Evolutionary conservation across 2,888 invertebrate genomes (phyloP).

Genomic region (Lepas anatifera): DNA sequence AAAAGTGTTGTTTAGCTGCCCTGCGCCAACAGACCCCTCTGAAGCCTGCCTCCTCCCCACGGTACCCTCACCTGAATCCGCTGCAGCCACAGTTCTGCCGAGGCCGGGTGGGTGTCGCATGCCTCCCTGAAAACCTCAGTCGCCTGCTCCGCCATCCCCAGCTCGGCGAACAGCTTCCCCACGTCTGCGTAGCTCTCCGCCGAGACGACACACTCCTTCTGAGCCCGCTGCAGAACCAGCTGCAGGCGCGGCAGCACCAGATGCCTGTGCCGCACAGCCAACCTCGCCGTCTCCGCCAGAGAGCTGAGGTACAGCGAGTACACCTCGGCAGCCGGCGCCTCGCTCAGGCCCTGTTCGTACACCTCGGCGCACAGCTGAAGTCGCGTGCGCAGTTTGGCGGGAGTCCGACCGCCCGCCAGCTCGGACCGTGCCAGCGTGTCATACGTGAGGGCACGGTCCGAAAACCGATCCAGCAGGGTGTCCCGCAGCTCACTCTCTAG

Average conservation of each 20-base stretch:
- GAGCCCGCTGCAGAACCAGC: background rate
- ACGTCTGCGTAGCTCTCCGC: background rate
- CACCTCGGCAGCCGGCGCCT: background rate
- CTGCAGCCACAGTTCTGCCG: background rate
- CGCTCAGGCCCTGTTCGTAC: background rate
- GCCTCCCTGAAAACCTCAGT: background rate
- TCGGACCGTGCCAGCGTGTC: conserved; percentile 3
- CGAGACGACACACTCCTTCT: too few species aligned
- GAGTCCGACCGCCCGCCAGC: background rate
- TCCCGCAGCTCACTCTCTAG: background rate
- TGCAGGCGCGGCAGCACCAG: conserved; percentile 5
- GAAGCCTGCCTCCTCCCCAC: too few species aligned
- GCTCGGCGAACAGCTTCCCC: background rate
- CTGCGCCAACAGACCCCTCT: too few species aligned
- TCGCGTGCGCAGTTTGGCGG: background rate
- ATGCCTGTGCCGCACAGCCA: background rate
- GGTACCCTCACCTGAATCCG: background rate
- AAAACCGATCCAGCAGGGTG: background rate
- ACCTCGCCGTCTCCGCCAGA: background rate
- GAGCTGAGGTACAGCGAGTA: background rate
- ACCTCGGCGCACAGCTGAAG: background rate
- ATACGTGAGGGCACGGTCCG: background rate
- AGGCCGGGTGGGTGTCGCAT: background rate
- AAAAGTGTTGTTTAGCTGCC: too few species aligned
- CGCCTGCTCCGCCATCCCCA: background rate